phyloP scores from a whole-genome alignment of 2,113 vertebrate genomes.

The Poeciliopsis occidentalis region DNA sequence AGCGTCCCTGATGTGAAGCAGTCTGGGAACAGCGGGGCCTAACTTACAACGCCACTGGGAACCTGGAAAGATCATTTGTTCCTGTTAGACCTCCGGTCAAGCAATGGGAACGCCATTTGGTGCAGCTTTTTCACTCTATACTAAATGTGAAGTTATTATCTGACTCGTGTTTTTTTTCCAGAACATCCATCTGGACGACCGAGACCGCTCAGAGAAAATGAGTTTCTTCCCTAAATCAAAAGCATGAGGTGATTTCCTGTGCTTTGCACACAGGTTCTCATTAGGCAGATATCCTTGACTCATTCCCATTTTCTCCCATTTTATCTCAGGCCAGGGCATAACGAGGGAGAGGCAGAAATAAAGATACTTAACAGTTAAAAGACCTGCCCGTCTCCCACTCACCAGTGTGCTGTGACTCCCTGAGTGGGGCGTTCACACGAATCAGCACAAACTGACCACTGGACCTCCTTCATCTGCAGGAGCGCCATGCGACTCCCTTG shows the following conservation, averaged over 20 bases:
- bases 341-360: background rate
- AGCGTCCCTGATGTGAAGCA: slow-evolving; percentile 30
- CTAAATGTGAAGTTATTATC: background rate
- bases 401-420: slow-evolving; percentile 35
- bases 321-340: slow-evolving; percentile 50
- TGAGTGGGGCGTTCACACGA: slow-evolving; percentile 28
- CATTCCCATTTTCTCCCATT: slow-evolving; percentile 31
- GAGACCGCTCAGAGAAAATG: background rate
- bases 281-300: slow-evolving; percentile 36
- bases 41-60: slow-evolving; percentile 52
- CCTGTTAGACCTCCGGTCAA: slow-evolving; percentile 38
- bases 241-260: slow-evolving; percentile 24
- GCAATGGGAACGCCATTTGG: slow-evolving; percentile 16
- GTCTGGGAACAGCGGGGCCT: slow-evolving; percentile 35
- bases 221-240: background rate
- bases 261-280: slow-evolving; percentile 11
- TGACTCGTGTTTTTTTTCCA: slow-evolving; percentile 12
- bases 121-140: slow-evolving; percentile 18
- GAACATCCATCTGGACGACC: background rate
- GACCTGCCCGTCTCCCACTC: slow-evolving; percentile 55
- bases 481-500: slow-evolving; percentile 48
- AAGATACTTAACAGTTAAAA: slow-evolving; percentile 45
- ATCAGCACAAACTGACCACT: slow-evolving; percentile 49
- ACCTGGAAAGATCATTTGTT: slow-evolving; percentile 26
- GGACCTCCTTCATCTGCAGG: slow-evolving; percentile 54